These are phyloP conservation scores for Epinotia demarniana DNA, from an alignment of 2,888 invertebrate species.

Conservation along the genomic window DNA sequence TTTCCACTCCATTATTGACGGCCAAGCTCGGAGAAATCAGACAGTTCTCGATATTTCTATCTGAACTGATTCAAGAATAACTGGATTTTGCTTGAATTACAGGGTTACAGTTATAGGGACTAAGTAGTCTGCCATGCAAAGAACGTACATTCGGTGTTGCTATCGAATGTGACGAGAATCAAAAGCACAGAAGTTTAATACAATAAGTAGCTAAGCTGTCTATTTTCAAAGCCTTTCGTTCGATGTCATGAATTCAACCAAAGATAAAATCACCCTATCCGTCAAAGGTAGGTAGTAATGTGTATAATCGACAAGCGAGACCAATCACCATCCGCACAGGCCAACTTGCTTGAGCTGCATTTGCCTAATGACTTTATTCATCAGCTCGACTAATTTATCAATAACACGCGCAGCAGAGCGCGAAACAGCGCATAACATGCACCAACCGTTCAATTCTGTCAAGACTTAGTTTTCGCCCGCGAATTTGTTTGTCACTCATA, in stretches of 20 bases:
- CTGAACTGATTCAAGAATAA: slow-evolving; percentile 53
- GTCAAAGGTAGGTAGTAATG: no score
- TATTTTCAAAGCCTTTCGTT: no score
- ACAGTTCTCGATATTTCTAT: slow-evolving; percentile 60
- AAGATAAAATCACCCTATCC: no score
- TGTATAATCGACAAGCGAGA: not conserved
- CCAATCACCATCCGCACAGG: not conserved
- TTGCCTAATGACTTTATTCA: not conserved
- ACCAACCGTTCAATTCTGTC: slow-evolving; percentile 12
- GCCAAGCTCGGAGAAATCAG: slow-evolving; percentile 60
- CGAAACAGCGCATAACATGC: slow-evolving; percentile 18
- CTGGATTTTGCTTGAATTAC: slow-evolving; percentile 31
- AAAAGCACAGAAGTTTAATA: no score
- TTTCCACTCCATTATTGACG: slow-evolving; percentile 73
- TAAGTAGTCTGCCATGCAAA: no score
- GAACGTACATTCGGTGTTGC: no score
- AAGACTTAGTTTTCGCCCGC: not conserved
- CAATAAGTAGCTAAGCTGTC: no score
- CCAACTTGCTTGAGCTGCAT: not conserved
- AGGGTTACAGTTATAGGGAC: slow-evolving; percentile 9
- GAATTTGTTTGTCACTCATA: not conserved
- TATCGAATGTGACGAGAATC: no score
- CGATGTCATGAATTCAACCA: no score
- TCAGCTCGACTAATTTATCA: slow-evolving; percentile 7
- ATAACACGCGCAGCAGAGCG: slow-evolving; percentile 26